A percentile compares a stretch with the other conserved stretches of the same genome.
phyloP scores from a whole-genome alignment of 2,888 invertebrate genomes.

The Macropis europaea region DNA sequence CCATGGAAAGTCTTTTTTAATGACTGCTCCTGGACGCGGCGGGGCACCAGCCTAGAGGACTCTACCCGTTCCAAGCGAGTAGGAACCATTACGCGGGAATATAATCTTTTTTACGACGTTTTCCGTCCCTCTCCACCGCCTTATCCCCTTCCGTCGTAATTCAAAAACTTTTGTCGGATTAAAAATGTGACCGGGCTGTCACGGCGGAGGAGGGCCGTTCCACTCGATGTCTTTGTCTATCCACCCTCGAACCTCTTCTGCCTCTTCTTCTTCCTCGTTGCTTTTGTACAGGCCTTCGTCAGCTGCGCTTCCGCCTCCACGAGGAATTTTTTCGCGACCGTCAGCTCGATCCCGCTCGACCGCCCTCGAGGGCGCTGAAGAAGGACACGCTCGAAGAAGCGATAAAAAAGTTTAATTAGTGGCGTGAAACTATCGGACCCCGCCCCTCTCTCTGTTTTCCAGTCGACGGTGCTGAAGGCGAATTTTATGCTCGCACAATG shows the following conservation, averaged over 20 bases:
- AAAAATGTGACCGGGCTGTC: constrained; percentile 70
- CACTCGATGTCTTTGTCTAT: constrained; percentile 42
- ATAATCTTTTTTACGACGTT: constrained; percentile 48
- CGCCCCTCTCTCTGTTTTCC: too few species aligned
- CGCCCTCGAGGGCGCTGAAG: too few species aligned
- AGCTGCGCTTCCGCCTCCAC: too few species aligned
- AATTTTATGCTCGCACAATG: too few species aligned
- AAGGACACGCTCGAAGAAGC: too few species aligned
- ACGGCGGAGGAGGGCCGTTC: constrained; percentile 30
- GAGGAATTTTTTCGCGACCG: too few species aligned
- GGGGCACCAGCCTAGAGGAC: constrained; percentile 49
- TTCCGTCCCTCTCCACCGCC: too few species aligned
- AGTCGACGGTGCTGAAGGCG: too few species aligned
- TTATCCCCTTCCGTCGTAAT: constrained; percentile 72
- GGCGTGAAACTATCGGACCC: too few species aligned
- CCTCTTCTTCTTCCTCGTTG: not conserved
- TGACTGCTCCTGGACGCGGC: constrained; percentile 55
- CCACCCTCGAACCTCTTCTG: too few species aligned
- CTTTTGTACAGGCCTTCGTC: not conserved
- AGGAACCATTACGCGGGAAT: constrained; percentile 63
- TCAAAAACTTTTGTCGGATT: constrained; percentile 74
- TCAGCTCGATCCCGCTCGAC: too few species aligned
- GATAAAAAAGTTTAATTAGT: too few species aligned
- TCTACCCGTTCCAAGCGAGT: constrained; percentile 59
- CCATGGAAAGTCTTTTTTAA: constrained; percentile 63